Base-by-base conservation (phyloP, 2,888 invertebrate genomes). In the Mythimna lalbum region DNA sequence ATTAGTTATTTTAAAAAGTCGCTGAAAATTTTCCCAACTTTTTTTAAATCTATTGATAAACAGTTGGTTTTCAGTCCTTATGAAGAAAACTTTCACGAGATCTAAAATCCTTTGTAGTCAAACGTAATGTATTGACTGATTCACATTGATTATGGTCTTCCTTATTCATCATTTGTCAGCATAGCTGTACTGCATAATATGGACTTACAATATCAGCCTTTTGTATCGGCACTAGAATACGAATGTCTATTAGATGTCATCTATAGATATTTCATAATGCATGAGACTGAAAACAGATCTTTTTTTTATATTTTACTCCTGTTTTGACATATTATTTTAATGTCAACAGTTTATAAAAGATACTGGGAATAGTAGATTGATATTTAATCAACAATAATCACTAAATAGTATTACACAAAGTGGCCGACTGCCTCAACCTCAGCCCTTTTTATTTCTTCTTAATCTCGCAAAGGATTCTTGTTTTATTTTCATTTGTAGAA, bases 1-100 rank as follows among this genome's bases (percentile, higher is more conserved):
- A 68, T 73, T 69, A 43, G 4, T 27, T 73, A 61, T 61, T 73
- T 33, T 33, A 4, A 47, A 63, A 27, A 53, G 1, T 14, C 19
- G 0, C 4, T 5, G 5, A 21, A 69, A 39, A n/a, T 9, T 5
- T 31, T 33, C 12, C 0, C 10, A 9, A 5, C n/a, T 27, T 27
- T 33, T 7, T 50, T 23, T 47, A 27, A 52, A 57, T 50, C 6
- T 39, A 2, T 49, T 17, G 17, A 43, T 2, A 27, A 0, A 39
- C 23, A 12, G 1, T 23, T 39, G 2, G 52, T 36, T 49, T 10
- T 17, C 60, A 3, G 21, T 49, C 0, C 1, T 9, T 60, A 7
- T 50, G 33, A 7, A 14, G 31, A 67, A 33, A 49, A 2, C 9
- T 59, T 60, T 47, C 12, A 0, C n/a, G 17, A 14, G 3, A 52